phyloP scores from a whole-genome alignment of 2,888 invertebrate species.

The Argynnis bischoffii region DNA sequence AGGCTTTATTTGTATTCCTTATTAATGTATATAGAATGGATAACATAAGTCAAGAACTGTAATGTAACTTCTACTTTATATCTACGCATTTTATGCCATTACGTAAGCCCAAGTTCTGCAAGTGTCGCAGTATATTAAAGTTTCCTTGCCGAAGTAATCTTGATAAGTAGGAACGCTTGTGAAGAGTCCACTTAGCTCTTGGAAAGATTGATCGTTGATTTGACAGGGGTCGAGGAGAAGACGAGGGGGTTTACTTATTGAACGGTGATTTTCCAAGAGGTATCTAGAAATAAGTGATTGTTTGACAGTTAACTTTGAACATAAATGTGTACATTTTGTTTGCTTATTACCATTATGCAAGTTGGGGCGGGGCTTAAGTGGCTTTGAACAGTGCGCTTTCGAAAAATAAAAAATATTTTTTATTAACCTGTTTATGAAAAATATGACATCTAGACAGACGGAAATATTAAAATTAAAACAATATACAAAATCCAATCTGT shows the following conservation, averaged over 20 bases:
- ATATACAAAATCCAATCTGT: too few relatives aligned
- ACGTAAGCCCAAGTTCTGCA: background rate
- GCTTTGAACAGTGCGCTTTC: too few relatives aligned
- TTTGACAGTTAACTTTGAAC: too few relatives aligned
- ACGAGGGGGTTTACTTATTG: slow-evolving; percentile 9
- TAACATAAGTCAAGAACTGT: background rate
- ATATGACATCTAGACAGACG: too few relatives aligned
- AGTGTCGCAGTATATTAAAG: slow-evolving; percentile 14
- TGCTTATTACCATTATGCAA: too few relatives aligned
- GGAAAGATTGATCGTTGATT: slow-evolving; percentile 21
- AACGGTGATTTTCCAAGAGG: background rate
- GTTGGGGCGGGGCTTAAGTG: too few relatives aligned
- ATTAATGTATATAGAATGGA: background rate
- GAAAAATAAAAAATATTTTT: too few relatives aligned
- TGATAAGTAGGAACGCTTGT: slow-evolving; percentile 21
- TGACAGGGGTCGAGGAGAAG: slow-evolving; percentile 19
- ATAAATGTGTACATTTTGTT: too few relatives aligned
- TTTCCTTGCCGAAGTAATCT: slow-evolving; percentile 17
- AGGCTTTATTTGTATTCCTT: too few relatives aligned
- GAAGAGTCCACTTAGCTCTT: slow-evolving; percentile 12
- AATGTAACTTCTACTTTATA: background rate
- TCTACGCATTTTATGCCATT: background rate
- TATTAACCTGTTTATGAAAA: too few relatives aligned
- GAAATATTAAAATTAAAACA: too few relatives aligned
- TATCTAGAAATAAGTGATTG: background rate